Evolutionary conservation across 1,140 invertebrate genomes (phyloP).

Genomic region (Spodoptera frugiperda): DNA sequence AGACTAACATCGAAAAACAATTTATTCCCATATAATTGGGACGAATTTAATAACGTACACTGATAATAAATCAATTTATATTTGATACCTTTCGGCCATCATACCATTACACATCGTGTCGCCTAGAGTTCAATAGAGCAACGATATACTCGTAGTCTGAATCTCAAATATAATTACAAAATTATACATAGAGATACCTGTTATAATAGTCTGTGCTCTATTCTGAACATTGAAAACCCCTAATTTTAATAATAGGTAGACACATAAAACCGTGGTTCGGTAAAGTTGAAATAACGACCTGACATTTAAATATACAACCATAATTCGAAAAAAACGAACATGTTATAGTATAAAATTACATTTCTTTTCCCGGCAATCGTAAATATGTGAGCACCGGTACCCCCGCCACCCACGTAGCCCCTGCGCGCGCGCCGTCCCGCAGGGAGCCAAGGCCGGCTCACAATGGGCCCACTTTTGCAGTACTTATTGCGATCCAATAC

Average conservation of each 20-base stretch:
- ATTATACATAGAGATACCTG: background rate
- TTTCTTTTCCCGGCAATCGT: conserved; percentile 36
- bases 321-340: conserved; percentile 37
- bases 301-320: conserved; percentile 22
- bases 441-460: conserved; percentile 72
- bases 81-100: no score
- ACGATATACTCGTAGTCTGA: no score
- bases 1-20: no score
- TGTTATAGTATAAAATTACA: conserved; percentile 40
- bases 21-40: no score
- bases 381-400: conserved; percentile 49
- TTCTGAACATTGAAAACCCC: background rate
- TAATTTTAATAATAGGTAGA: conserved; percentile 8
- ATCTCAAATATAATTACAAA: background rate
- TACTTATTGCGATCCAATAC: conserved; percentile 77
- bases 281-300: conserved; percentile 26
- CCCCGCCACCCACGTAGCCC: conserved; percentile 66
- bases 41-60: no score
- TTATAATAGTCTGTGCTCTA: background rate
- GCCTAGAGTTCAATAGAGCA: no score
- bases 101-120: no score
- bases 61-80: no score
- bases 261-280: background rate
- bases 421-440: conserved; percentile 58
- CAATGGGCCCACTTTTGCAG: conserved; percentile 72